Percentiles rank a stretch among this genome's conserved stretches.
Conservation (phyloP, 1,140 invertebrate genomes). For the Drosophila miranda region DNA sequence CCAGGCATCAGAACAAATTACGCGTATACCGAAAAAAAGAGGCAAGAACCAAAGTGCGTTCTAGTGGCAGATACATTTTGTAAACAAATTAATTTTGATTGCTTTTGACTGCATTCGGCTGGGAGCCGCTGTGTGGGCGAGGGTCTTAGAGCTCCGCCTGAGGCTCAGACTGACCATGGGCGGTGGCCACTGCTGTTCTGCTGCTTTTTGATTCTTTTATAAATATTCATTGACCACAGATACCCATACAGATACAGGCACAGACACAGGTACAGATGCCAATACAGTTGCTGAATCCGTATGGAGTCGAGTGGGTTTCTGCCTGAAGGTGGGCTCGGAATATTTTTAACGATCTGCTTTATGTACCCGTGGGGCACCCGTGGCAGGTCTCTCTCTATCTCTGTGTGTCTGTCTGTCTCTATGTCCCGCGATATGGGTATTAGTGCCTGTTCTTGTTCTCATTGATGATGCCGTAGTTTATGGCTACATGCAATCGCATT, state of each 20-base stretch:
- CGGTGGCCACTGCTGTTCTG: slow-evolving; percentile 53
- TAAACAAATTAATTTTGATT: slow-evolving; percentile 79
- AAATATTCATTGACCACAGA: slow-evolving; percentile 72
- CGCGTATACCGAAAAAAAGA: slow-evolving; percentile 7
- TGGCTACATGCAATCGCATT: slow-evolving; percentile 51
- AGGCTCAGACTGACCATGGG: slow-evolving; percentile 53
- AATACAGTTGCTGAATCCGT: slow-evolving; percentile 10
- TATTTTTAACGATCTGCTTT: slow-evolving; percentile 73
- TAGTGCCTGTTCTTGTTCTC: slow-evolving; percentile 24
- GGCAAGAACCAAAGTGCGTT: slow-evolving; percentile 51
- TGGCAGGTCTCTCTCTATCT: slow-evolving; percentile 11
- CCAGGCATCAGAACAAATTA: slow-evolving; percentile 56
- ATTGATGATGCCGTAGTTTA: slow-evolving; percentile 59
- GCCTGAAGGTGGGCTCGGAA: slow-evolving; percentile 42
- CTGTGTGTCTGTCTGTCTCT: slow-evolving; percentile 21
- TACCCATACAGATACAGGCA: slow-evolving; percentile 7
- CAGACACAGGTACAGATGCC: slow-evolving; percentile 10
- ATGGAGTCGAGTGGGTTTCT: slow-evolving; percentile 27
- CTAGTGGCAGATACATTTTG: slow-evolving; percentile 67
- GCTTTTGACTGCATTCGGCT: slow-evolving; percentile 53
- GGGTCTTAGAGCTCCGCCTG: slow-evolving; percentile 51
- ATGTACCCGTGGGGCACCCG: slow-evolving; percentile 52
- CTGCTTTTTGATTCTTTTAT: slow-evolving; percentile 48
- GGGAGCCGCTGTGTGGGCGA: slow-evolving; percentile 50
- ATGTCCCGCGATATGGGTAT: background rate